Percentiles rank a stretch among this genome's conserved stretches.
Conservation (phyloP, 1,140 invertebrate species). For the Ooceraea biroi region DNA sequence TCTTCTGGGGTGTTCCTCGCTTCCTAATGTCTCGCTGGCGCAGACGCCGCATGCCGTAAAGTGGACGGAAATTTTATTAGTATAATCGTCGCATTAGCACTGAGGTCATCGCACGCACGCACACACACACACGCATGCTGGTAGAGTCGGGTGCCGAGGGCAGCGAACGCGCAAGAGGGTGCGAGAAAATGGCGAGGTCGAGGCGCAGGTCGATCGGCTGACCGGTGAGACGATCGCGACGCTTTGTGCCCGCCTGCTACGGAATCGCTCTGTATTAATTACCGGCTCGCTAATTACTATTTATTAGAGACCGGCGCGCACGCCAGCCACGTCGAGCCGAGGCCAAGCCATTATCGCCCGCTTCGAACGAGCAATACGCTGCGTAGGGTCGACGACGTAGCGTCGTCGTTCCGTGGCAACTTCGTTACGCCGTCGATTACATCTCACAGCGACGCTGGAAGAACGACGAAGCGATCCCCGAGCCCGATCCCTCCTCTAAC, state of each 20-base stretch:
- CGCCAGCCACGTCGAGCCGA: conserved; percentile 30
- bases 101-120: conserved; percentile 37
- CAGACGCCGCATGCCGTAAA: conserved; percentile 56
- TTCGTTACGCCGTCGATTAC: conserved; percentile 56
- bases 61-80: conserved; percentile 78
- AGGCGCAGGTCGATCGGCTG: conserved; percentile 7
- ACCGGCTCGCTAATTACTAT: conserved; percentile 75
- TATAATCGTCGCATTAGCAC: conserved; percentile 68
- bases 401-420: conserved; percentile 17
- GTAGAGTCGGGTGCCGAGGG: neutral
- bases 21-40: conserved; percentile 63
- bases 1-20: conserved; percentile 68
- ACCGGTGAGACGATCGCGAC: conserved; percentile 26
- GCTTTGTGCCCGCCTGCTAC: conserved; percentile 7
- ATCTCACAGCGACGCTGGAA: conserved; percentile 18
- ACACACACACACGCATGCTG: too few species aligned
- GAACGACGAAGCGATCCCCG: conserved; percentile 31
- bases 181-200: neutral
- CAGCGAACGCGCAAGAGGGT: too few species aligned
- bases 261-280: conserved; percentile 72
- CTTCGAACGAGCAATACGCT: conserved; percentile 36
- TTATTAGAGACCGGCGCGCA: conserved; percentile 71
- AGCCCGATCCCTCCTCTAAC: conserved; percentile 25
- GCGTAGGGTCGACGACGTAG: conserved; percentile 29
- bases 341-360: conserved; percentile 41